Conservation (phyloP, 2,888 invertebrate genomes). For the Lithophane leautieri region DNA sequence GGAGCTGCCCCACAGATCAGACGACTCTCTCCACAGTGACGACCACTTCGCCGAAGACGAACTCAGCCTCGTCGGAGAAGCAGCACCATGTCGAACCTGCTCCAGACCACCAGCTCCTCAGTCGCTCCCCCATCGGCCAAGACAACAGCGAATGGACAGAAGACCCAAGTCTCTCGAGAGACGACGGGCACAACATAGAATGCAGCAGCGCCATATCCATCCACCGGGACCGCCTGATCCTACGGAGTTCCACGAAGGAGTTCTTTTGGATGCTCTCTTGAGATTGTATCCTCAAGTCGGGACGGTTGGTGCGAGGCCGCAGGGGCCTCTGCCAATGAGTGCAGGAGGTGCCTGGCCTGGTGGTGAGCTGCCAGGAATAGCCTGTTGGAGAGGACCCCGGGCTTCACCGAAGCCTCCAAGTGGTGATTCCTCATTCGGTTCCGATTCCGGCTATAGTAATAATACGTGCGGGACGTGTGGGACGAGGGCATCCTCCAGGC, state of each 20-base stretch:
- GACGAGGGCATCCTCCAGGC: conserved; percentile 90
- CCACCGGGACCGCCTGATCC: conserved; percentile 94
- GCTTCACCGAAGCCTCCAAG: conserved; percentile 91
- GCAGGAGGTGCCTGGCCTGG: conserved; percentile 94
- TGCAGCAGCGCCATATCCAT: conserved; percentile 90
- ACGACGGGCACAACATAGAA: conserved; percentile 85
- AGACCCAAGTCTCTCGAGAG: conserved; percentile 90
- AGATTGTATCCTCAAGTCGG: conserved; percentile 94
- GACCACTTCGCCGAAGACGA: conserved; percentile 97
- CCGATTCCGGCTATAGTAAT: conserved; percentile 96
- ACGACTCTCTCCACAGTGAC: conserved; percentile 92
- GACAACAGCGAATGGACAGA: conserved; percentile 91
- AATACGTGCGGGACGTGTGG: conserved; percentile 94
- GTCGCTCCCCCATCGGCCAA: conserved; percentile 90
- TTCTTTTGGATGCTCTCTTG: conserved; percentile 93
- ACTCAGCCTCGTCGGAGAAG: conserved; percentile 90
- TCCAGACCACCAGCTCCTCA: conserved; percentile 88
- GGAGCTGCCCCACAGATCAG: conserved; percentile 92
- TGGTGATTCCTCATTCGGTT: conserved; percentile 95
- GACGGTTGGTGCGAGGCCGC: conserved; percentile 91
- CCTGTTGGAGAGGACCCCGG: conserved; percentile 90
- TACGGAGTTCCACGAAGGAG: conserved; percentile 95
- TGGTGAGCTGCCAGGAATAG: conserved; percentile 90
- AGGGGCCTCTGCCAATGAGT: conserved; percentile 84
- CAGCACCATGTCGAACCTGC: conserved; percentile 86